Evolutionary conservation across 2,113 vertebrate genomes (phyloP).

Genomic region (Crypturellus undulatus): DNA sequence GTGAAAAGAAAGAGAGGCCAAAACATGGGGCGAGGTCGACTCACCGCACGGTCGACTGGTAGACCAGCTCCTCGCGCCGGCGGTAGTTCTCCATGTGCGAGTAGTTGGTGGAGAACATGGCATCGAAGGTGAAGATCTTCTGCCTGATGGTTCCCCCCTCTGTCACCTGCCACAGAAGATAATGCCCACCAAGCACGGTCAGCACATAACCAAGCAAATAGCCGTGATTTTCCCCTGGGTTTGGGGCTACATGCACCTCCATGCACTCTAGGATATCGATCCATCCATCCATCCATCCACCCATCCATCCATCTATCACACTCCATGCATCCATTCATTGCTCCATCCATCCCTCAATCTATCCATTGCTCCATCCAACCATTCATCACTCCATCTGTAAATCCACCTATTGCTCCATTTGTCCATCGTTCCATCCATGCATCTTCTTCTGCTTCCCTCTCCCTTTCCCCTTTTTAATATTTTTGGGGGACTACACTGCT

Average conservation of each 20-base stretch:
- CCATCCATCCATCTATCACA: too few species aligned
- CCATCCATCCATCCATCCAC: too few species aligned
- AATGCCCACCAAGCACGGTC: too few species aligned
- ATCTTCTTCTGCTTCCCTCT: background rate
- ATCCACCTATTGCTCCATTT: too few species aligned
- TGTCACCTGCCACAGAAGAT: constrained; percentile 78
- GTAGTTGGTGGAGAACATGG: constrained; percentile 92
- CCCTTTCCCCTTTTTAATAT: background rate
- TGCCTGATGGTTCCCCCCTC: constrained; percentile 91
- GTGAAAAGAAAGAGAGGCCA: background rate
- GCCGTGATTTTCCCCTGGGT: background rate
- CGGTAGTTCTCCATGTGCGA: constrained; percentile 89
- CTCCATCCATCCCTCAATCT: too few species aligned
- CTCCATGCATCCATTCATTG: too few species aligned
- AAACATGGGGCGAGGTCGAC: too few species aligned
- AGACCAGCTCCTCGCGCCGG: constrained; percentile 87
- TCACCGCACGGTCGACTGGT: constrained; percentile 93
- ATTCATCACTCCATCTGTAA: too few species aligned
- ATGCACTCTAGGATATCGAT: too few species aligned
- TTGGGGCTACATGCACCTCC: background rate
- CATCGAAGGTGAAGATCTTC: constrained; percentile 95
- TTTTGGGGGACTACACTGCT: background rate
- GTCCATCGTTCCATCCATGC: too few species aligned
- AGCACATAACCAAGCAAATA: too few species aligned
- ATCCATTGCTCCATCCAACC: too few species aligned